These are phyloP conservation scores for Odontesthes bonariensis DNA, from an alignment of 2,113 vertebrate genomes.

Conservation along the genomic window DNA sequence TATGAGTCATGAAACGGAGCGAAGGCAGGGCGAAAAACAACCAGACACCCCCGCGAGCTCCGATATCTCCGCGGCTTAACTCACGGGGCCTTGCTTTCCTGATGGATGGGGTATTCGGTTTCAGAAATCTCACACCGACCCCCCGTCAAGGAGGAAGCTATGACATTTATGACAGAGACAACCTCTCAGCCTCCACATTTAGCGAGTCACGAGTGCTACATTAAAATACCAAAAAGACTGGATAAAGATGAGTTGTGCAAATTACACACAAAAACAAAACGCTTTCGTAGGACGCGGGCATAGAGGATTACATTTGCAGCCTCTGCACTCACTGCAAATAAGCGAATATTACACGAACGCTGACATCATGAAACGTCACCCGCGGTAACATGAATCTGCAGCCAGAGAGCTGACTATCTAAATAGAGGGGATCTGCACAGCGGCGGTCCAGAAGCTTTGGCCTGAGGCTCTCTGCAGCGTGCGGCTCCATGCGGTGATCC, in stretches of 20 bases:
- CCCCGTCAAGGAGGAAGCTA: no score
- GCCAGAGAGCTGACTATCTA: not conserved
- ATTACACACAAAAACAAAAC: no score
- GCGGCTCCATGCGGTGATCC: conserved; percentile 6
- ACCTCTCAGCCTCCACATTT: not conserved
- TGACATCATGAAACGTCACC: conserved; percentile 8
- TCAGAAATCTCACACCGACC: not conserved
- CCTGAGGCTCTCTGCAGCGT: not conserved
- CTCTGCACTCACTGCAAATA: not conserved
- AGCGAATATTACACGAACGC: conserved; percentile 27
- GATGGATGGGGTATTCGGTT: conserved; percentile 21
- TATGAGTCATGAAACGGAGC: conserved; percentile 29
- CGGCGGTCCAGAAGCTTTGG: conserved; percentile 31
- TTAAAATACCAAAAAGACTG: not conserved
- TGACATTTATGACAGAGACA: not conserved
- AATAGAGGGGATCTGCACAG: conserved; percentile 27
- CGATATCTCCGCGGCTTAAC: not conserved
- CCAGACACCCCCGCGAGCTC: not conserved
- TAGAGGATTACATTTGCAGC: not conserved
- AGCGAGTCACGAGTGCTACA: no score
- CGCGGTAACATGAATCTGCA: conserved; percentile 11
- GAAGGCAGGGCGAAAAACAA: not conserved
- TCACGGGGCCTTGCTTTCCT: not conserved
- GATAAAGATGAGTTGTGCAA: no score
- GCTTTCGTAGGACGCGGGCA: not conserved